Evolutionary conservation across 2,888 invertebrate genomes (phyloP).

Genomic region (Noctua pronuba): DNA sequence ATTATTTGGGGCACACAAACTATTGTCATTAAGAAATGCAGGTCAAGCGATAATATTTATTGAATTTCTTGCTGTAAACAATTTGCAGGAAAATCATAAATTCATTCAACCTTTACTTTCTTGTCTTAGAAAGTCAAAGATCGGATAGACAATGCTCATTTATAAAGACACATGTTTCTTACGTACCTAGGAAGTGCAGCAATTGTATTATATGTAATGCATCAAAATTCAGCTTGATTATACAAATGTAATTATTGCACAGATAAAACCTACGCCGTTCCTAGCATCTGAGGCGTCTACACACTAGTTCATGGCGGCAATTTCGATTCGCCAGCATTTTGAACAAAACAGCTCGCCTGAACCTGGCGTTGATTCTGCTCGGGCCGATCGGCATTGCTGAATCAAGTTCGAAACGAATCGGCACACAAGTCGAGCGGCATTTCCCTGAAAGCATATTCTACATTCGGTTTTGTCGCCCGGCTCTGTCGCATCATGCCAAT

Average conservation of each 20-base stretch:
- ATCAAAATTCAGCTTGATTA: not conserved
- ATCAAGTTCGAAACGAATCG: not conserved
- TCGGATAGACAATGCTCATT: conserved; percentile 54
- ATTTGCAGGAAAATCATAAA: conserved; percentile 22
- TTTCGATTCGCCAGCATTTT: not conserved
- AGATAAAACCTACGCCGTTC: not conserved
- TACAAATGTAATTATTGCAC: not conserved
- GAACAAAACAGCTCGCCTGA: not conserved
- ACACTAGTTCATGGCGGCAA: not conserved
- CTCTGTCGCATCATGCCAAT: not conserved
- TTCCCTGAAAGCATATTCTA: not conserved
- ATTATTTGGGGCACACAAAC: conserved; percentile 47
- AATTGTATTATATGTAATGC: conserved; percentile 26
- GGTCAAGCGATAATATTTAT: conserved; percentile 22
- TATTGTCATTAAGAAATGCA: conserved; percentile 43
- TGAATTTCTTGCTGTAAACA: conserved; percentile 2
- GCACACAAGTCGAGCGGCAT: not conserved
- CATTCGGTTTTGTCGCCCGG: not conserved
- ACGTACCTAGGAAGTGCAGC: conserved; percentile 48
- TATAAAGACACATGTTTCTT: conserved; percentile 55
- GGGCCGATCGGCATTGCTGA: not conserved
- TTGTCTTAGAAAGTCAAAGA: conserved; percentile 30
- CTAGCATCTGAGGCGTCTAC: not conserved
- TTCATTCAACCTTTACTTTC: conserved; percentile 22
- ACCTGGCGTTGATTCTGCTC: not conserved